Conservation (phyloP, 2,888 invertebrate species). For the Chymomyza procnemis region DNA sequence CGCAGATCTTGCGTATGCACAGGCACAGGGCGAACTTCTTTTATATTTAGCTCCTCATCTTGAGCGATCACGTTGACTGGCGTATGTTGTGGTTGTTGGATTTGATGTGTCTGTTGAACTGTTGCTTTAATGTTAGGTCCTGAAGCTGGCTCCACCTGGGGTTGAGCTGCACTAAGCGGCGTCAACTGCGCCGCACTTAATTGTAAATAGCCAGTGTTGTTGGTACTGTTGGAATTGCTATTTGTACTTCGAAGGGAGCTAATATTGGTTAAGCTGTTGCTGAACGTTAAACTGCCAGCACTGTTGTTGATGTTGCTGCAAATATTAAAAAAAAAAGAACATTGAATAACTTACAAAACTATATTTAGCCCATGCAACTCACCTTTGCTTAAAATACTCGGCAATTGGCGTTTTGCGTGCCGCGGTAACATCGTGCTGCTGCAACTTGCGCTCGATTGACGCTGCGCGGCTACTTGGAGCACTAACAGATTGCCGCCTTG, state of each 20-base stretch:
- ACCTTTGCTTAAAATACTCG: constrained; percentile 63
- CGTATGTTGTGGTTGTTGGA: constrained; percentile 20
- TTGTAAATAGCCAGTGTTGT: constrained; percentile 10
- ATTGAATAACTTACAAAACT: not conserved
- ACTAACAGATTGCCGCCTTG: constrained; percentile 68
- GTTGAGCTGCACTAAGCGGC: not conserved
- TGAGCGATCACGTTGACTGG: constrained; percentile 44
- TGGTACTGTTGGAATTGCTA: constrained; percentile 15
- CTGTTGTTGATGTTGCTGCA: constrained; percentile 31
- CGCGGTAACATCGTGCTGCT: constrained; percentile 50
- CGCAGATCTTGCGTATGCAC: constrained; percentile 75
- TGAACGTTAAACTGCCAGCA: constrained; percentile 30
- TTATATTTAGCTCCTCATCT: constrained; percentile 77
- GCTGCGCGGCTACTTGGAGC: constrained; percentile 74
- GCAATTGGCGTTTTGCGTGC: constrained; percentile 70
- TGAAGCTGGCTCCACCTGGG: not conserved
- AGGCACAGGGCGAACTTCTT: constrained; percentile 77
- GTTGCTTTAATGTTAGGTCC: not conserved
- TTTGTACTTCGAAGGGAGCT: constrained; percentile 35
- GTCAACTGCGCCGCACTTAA: not conserved
- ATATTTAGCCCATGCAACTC: constrained; percentile 1
- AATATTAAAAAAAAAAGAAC: not conserved
- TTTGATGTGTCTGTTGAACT: constrained; percentile 3
- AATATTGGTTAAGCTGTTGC: constrained; percentile 48
- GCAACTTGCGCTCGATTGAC: constrained; percentile 76